Evolutionary conservation across 1,140 invertebrate species (phyloP).

Genomic region (Monomorium pharaonis): DNA sequence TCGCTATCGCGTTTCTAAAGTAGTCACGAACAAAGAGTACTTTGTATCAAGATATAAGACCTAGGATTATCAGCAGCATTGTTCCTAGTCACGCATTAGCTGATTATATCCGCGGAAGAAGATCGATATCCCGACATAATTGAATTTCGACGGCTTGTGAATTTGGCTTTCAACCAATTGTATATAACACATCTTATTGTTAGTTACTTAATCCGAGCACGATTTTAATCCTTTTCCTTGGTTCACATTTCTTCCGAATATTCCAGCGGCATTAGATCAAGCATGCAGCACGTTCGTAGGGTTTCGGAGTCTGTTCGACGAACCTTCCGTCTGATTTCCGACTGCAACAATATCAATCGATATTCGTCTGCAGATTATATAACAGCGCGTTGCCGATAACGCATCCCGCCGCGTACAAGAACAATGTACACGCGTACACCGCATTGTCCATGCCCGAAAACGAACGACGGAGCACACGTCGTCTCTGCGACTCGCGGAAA

Average conservation of each 20-base stretch:
- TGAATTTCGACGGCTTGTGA: neutral
- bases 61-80: neutral
- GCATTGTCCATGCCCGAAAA: conserved; percentile 6
- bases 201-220: neutral
- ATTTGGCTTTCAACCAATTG: neutral
- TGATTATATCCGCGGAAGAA: neutral
- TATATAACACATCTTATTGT: neutral
- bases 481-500: neutral
- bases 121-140: conserved; percentile 27
- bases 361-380: conserved; percentile 43
- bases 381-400: neutral
- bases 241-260: neutral
- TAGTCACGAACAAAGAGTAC: neutral
- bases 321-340: neutral
- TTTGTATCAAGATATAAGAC: neutral
- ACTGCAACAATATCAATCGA: conserved; percentile 43
- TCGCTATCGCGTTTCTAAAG: conserved; percentile 4
- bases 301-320: neutral
- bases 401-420: neutral
- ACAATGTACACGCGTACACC: conserved; percentile 11
- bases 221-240: neutral
- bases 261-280: neutral
- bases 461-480: neutral
- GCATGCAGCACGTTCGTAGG: neutral
- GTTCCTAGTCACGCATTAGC: conserved; percentile 10